Percentiles rank a stretch among this genome's conserved stretches.
Evolutionary conservation across 2,888 invertebrate species (phyloP).

Genomic region (Electrophaes corylata): DNA sequence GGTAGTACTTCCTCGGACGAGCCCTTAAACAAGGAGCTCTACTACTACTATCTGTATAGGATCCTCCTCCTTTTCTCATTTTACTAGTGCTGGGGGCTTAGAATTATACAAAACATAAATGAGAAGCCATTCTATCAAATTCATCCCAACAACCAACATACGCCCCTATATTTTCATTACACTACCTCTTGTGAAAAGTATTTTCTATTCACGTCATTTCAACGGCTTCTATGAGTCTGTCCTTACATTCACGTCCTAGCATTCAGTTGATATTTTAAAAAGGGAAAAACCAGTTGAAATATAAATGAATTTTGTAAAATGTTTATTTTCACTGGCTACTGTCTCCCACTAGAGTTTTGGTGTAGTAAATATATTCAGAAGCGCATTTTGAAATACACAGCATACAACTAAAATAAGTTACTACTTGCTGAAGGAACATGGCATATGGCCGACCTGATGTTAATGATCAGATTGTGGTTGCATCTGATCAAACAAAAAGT

Average conservation of each 20-base stretch:
- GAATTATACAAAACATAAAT: background rate
- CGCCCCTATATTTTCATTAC: conserved; percentile 18
- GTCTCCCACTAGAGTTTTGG: conserved; percentile 15
- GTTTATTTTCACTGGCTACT: conserved; percentile 29
- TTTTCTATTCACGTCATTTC: conserved; percentile 26
- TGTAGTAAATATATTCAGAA: conserved; percentile 3
- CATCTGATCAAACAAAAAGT: no score
- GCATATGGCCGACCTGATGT: no score
- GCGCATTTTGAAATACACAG: background rate
- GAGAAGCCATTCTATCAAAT: background rate
- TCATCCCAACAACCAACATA: conserved; percentile 2
- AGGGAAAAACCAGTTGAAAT: conserved; percentile 28
- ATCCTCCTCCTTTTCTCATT: no score
- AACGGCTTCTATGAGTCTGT: conserved; percentile 22
- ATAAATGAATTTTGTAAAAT: conserved; percentile 34
- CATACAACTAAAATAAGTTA: no score
- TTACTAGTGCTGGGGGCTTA: no score
- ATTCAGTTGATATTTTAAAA: conserved; percentile 35
- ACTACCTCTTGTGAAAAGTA: conserved; percentile 16
- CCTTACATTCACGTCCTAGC: conserved; percentile 24
- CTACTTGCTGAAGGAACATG: no score
- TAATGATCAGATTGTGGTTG: no score
- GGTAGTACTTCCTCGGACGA: no score
- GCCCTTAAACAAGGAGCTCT: no score
- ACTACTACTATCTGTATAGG: no score